A percentile compares a stretch with the other conserved stretches of the same genome.
phyloP scores from a whole-genome alignment of 2,888 invertebrate species.

The Oscheius sp. region DNA sequence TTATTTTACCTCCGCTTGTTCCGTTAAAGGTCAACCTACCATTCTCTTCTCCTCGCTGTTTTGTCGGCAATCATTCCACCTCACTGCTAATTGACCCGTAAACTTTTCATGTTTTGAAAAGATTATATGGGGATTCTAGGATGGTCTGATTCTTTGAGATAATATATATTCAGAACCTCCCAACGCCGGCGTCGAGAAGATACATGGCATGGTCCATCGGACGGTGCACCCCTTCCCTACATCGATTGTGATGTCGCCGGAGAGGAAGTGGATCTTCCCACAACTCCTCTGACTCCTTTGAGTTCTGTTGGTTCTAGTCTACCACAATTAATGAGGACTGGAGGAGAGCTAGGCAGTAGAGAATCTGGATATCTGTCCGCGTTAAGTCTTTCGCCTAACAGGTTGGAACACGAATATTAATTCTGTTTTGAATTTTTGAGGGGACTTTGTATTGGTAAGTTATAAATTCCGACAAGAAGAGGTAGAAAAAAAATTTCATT shows the following conservation, averaged over 20 bases:
- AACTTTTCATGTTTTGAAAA: too few relatives aligned
- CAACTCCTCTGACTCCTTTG: constrained; percentile 1
- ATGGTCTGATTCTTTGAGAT: neutral
- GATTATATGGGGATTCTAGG: too few relatives aligned
- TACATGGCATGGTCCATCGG: constrained; percentile 13
- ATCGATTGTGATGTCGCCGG: constrained; percentile 20
- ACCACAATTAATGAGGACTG: constrained; percentile 6
- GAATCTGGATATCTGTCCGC: constrained; percentile 23
- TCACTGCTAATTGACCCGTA: too few relatives aligned
- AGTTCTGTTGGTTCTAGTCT: constrained; percentile 4
- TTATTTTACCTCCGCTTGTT: neutral
- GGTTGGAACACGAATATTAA: too few relatives aligned
- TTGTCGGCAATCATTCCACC: constrained; percentile 7
- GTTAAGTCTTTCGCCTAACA: constrained; percentile 6
- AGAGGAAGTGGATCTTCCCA: neutral
- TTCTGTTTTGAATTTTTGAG: too few relatives aligned
- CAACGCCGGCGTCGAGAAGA: constrained; percentile 16
- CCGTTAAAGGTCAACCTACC: neutral
- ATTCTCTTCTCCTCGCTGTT: neutral
- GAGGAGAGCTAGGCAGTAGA: neutral
- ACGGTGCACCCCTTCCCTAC: neutral
- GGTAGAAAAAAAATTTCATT: too few relatives aligned
- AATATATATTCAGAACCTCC: constrained; percentile 12
- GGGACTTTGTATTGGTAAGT: too few relatives aligned
- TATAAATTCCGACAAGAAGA: too few relatives aligned